Evolutionary conservation across 2,113 vertebrate genomes (phyloP).

Genomic region (Dasypus novemcinctus): DNA sequence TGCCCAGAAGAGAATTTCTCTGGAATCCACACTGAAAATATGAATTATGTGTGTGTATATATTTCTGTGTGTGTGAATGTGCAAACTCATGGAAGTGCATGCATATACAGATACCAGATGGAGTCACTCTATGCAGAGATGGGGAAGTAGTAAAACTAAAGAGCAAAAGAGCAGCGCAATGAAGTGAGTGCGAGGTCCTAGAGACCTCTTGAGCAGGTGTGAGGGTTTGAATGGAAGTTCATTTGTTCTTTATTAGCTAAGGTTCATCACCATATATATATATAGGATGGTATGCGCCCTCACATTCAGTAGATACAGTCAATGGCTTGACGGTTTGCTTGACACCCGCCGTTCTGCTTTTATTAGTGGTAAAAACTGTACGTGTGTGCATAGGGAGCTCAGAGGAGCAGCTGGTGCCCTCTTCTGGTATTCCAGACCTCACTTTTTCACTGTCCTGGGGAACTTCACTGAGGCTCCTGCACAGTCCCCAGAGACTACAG

Average conservation of each 20-base stretch:
- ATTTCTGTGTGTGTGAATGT: too few relatives aligned
- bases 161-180: neutral
- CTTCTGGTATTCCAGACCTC: neutral
- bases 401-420: neutral
- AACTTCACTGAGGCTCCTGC: conserved; percentile 41
- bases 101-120: neutral
- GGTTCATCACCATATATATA: neutral
- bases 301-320: neutral
- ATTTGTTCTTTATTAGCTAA: neutral
- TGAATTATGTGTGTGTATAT: neutral
- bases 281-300: neutral
- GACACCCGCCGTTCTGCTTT: neutral
- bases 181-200: neutral
- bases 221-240: neutral
- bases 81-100: neutral
- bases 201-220: neutral
- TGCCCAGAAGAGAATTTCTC: neutral
- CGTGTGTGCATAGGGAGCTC: neutral
- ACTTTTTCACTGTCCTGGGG: conserved; percentile 2
- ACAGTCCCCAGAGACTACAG: neutral
- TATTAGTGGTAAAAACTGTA: neutral
- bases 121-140: neutral
- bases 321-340: neutral
- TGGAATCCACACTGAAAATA: neutral
- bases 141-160: neutral